A percentile compares a stretch with the other conserved stretches of the same genome.
Conservation (phyloP, 2,113 vertebrate species). For the Amia ocellicauda region DNA sequence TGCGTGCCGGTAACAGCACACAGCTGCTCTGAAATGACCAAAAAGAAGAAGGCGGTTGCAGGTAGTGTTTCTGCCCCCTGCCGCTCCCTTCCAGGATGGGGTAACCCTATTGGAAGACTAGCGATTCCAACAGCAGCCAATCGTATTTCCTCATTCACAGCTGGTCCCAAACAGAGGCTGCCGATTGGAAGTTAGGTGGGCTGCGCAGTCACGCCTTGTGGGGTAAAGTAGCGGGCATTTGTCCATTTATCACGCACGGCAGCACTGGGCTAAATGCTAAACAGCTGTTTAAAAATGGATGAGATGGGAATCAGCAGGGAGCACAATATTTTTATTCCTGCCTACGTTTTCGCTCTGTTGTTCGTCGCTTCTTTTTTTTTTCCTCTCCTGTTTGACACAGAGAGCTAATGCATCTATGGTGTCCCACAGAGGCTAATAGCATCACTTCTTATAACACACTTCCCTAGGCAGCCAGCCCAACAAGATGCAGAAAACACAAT, state of each 20-base stretch:
- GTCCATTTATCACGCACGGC: conserved; percentile 57
- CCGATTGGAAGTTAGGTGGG: conserved; percentile 42
- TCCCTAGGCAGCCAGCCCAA: background rate
- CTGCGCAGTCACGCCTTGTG: conserved; percentile 20
- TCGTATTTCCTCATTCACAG: conserved; percentile 22
- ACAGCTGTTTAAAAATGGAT: conserved; percentile 57
- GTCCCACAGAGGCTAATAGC: background rate
- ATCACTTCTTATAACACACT: background rate
- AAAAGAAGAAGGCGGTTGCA: background rate
- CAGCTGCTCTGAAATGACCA: too few species aligned
- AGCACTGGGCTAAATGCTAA: conserved; percentile 38
- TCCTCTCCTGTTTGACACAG: background rate
- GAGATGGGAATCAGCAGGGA: conserved; percentile 25
- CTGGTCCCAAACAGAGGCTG: conserved; percentile 37
- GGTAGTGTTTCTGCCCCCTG: background rate
- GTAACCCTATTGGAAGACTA: conserved; percentile 12
- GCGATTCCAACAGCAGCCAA: conserved; percentile 26
- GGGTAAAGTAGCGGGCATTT: conserved; percentile 50
- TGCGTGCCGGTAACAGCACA: too few species aligned
- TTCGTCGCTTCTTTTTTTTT: background rate
- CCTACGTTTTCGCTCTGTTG: background rate
- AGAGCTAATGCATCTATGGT: background rate
- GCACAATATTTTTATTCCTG: conserved; percentile 27
- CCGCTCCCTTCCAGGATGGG: conserved; percentile 3
- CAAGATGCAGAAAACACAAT: background rate